A percentile compares a stretch with the other conserved stretches of the same genome.
Conservation (phyloP, 2,797 vertebrate species). For the Esox masquinongy region DNA sequence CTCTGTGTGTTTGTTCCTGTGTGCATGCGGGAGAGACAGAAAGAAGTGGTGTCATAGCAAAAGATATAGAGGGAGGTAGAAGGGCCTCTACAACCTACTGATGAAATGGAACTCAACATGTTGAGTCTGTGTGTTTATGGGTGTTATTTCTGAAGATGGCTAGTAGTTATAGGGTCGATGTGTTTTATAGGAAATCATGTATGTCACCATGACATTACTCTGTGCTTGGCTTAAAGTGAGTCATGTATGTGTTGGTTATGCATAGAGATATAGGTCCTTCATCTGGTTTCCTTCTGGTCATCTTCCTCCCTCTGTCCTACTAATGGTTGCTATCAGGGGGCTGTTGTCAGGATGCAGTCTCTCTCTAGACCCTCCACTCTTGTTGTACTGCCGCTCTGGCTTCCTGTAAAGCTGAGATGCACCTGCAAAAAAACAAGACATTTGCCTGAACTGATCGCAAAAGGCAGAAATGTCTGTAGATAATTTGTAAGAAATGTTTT, state of each 20-base stretch:
- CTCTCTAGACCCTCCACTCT: constrained; percentile 32
- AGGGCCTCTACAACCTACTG: constrained; percentile 50
- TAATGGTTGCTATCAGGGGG: constrained; percentile 60
- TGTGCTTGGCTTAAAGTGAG: constrained; percentile 52
- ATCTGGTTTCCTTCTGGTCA: constrained; percentile 54
- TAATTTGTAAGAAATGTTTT: neutral
- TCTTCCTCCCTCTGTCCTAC: constrained; percentile 52
- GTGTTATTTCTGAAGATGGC: neutral
- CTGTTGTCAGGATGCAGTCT: constrained; percentile 66
- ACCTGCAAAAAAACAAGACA: constrained; percentile 57
- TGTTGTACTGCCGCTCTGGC: constrained; percentile 57
- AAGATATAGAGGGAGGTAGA: constrained; percentile 14
- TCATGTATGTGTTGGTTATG: constrained; percentile 43
- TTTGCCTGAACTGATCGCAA: neutral
- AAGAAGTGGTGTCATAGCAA: constrained; percentile 5
- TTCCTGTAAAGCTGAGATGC: constrained; percentile 68
- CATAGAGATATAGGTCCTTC: constrained; percentile 57
- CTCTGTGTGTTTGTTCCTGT: neutral
- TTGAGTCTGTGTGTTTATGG: neutral
- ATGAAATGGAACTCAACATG: constrained; percentile 59
- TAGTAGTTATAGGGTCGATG: neutral
- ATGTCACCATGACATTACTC: constrained; percentile 11
- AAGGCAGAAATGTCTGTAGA: neutral
- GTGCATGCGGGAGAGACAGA: constrained; percentile 13
- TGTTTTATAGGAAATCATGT: neutral